Percentiles rank a stretch among this genome's conserved stretches.
Conservation (phyloP, 2,113 vertebrate species). For the Cebus imitator region DNA sequence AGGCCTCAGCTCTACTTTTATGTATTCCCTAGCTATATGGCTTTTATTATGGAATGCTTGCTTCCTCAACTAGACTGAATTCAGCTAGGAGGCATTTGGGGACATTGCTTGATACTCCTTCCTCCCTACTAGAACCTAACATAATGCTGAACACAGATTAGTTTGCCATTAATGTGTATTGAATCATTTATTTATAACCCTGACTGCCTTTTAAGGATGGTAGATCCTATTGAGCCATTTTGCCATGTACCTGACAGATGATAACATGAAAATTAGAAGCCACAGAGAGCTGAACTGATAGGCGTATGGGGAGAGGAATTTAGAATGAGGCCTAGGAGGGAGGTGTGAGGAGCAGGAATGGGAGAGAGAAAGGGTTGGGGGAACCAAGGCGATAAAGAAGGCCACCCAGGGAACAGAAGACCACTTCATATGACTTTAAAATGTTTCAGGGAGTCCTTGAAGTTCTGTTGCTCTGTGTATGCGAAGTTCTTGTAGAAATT, state of each 20-base stretch:
- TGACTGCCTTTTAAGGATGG: neutral
- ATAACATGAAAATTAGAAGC: neutral
- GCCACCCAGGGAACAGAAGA: neutral
- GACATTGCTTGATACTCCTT: neutral
- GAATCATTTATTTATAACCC: neutral
- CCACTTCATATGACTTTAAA: too few species aligned
- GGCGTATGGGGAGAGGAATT: neutral
- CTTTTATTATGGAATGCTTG: neutral
- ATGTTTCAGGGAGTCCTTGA: neutral
- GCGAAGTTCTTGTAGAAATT: neutral
- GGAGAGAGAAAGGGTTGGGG: neutral
- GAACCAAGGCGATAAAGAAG: neutral
- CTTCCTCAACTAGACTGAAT: neutral
- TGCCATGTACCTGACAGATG: neutral
- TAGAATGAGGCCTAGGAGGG: neutral
- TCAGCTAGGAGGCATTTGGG: neutral
- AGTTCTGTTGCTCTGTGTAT: neutral
- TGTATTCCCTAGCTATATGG: neutral
- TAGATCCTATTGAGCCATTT: neutral
- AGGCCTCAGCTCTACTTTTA: neutral
- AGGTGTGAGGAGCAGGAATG: too few species aligned
- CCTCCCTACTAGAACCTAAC: neutral
- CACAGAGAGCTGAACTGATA: neutral
- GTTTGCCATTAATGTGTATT: neutral
- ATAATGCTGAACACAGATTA: neutral